Evolutionary conservation across 2,113 vertebrate species (phyloP).

Genomic region (Sphyrna mokarran): DNA sequence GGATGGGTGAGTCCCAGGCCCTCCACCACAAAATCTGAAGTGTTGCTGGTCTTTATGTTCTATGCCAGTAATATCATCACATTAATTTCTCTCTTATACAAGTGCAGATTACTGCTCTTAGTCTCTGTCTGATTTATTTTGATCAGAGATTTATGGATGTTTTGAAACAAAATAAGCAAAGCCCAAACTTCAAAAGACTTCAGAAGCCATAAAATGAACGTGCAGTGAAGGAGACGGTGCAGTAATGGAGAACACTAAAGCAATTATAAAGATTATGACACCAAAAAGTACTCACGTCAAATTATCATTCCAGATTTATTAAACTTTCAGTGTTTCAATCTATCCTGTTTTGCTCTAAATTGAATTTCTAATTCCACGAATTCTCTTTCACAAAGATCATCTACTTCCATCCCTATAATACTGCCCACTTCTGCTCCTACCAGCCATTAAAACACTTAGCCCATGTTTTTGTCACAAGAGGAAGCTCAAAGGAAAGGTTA

Average conservation of each 20-base stretch:
- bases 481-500: no score
- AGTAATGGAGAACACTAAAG: neutral
- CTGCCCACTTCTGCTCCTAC: no score
- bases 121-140: neutral
- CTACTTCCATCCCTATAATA: no score
- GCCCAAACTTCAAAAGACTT: neutral
- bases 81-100: neutral
- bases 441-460: no score
- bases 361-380: no score
- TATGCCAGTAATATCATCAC: neutral
- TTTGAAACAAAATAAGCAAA: neutral
- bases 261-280: neutral
- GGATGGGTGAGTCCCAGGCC: no score
- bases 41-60: neutral
- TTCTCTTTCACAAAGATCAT: no score
- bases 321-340: neutral
- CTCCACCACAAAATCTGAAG: no score
- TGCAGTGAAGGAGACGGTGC: neutral
- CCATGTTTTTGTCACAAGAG: no score
- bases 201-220: slow-evolving; percentile 2
- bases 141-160: neutral
- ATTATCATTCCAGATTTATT: neutral
- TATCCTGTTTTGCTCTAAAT: no score
- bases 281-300: neutral
- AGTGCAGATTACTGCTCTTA: neutral